Evolutionary conservation across 2,888 invertebrate species (phyloP).

Genomic region (Polydrusus tereticollis): DNA sequence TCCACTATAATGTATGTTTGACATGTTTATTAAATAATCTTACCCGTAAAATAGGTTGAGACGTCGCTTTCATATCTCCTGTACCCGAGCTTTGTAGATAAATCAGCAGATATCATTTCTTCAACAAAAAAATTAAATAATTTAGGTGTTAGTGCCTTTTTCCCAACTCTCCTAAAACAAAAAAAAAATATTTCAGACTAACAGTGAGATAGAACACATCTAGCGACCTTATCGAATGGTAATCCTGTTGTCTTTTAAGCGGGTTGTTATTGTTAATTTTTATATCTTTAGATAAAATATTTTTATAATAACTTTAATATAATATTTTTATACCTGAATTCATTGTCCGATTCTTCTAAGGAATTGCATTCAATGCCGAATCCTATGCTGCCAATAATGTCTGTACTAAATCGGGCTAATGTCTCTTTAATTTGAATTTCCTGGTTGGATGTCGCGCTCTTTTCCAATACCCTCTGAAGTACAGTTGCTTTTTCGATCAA

Average conservation of each 20-base stretch:
- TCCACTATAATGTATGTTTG: too few species aligned
- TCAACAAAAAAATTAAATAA: background rate
- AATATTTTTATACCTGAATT: conserved; percentile 23
- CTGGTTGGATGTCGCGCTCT: conserved; percentile 24
- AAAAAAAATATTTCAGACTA: too few species aligned
- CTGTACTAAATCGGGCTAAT: conserved; percentile 25
- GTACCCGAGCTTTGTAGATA: background rate
- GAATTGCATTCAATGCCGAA: conserved; percentile 27
- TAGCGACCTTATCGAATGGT: background rate
- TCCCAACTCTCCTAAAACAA: conserved; percentile 3
- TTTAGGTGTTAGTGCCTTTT: background rate
- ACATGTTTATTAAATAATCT: too few species aligned
- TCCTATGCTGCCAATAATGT: conserved; percentile 22
- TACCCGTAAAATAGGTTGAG: background rate
- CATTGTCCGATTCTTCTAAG: background rate
- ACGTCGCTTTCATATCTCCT: background rate
- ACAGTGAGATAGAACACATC: background rate
- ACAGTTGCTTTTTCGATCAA: conserved; percentile 47
- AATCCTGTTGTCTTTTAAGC: conserved; percentile 31
- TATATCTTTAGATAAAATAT: too few species aligned
- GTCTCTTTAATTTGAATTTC: conserved; percentile 21
- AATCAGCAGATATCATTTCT: background rate
- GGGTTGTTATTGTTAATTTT: too few species aligned
- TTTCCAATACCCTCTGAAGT: conserved; percentile 43
- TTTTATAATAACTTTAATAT: too few species aligned